Evolutionary conservation across 2,797 vertebrate genomes (phyloP).

Genomic region (Protonibea diacanthus): DNA sequence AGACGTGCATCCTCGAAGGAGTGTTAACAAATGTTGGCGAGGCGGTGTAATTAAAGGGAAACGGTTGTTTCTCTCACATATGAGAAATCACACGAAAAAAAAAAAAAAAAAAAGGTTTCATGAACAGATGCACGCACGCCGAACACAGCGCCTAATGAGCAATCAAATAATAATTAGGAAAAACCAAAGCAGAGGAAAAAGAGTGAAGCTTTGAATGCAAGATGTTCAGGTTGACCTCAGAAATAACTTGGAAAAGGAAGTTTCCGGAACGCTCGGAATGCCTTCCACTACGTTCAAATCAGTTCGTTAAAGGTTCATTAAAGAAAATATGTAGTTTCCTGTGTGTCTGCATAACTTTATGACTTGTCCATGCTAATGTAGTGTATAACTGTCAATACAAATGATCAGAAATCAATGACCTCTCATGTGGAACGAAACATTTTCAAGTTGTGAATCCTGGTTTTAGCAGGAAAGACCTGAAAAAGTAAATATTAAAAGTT

Average conservation of each 20-base stretch:
- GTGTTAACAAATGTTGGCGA: slow-evolving; percentile 59
- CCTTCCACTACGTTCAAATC: neutral
- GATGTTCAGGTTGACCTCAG: slow-evolving; percentile 70
- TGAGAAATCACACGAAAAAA: slow-evolving; percentile 48
- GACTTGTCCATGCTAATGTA: neutral
- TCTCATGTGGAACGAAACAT: neutral
- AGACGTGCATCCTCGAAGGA: slow-evolving; percentile 44
- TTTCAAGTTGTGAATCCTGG: neutral
- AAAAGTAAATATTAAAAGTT: neutral
- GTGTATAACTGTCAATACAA: slow-evolving; percentile 3
- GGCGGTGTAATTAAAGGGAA: slow-evolving; percentile 75
- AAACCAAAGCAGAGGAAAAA: slow-evolving; percentile 69
- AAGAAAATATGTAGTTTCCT: neutral
- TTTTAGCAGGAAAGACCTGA: neutral
- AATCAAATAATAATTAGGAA: slow-evolving; percentile 86
- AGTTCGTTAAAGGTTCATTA: neutral
- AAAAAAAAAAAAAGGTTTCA: slow-evolving; percentile 56
- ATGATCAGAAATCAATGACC: neutral
- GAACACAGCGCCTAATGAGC: slow-evolving; percentile 82
- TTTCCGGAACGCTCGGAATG: neutral
- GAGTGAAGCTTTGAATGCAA: slow-evolving; percentile 68
- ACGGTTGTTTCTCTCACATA: slow-evolving; percentile 54
- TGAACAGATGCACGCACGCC: slow-evolving; percentile 74
- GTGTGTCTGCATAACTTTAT: neutral
- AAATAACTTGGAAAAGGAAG: slow-evolving; percentile 30